Base-by-base conservation (phyloP, 1,140 invertebrate species). In the Listronotus oregonensis region DNA sequence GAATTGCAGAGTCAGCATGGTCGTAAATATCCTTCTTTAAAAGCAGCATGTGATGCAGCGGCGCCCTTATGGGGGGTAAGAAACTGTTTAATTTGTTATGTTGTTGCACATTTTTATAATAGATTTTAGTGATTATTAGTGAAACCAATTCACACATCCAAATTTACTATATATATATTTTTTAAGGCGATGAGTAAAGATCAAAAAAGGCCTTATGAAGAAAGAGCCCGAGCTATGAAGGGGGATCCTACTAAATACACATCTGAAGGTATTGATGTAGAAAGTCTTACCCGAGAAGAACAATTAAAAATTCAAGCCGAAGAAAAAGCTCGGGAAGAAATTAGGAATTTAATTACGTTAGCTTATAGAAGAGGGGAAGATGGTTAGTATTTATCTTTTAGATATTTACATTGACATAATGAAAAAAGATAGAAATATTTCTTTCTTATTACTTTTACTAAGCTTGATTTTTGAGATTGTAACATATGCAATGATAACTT, bases 21-120 rank as follows among this genome's bases (percentile, higher is more conserved):
- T 7, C 34, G 49, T 15, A 56, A 64, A 12, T 65, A 32, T 39
- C 64, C 52, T 31, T 63, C 40, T 52, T 39, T 68, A 43, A 39
- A 69, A 44, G 64, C 61, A 31, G 64, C 70, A 9, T 31, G 57
- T 6, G 58, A 64, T 10, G 59, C 56, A 10, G 69, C 71, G 14
- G 65, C 31, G 17, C 63, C 55, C 10, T 47, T 69, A 32, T 74
- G 73, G 73, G 43, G 59, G 27, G 72, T 73, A 70, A 69, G 69
- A 10, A 32, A 1, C 56, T 64, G n/a, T n/a, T n/a, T n/a, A n/a
- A n/a, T n/a, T n/a, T n/a, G n/a, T n/a, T n/a, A n/a, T n/a, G n/a
- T n/a, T n/a, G n/a, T n/a, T n/a, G n/a, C n/a, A n/a, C n/a, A n/a
- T n/a, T n/a, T n/a, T n/a, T n/a, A n/a, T n/a, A n/a, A n/a, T n/a